These are phyloP conservation scores for Silurus glanis DNA, from an alignment of 2,113 vertebrate genomes.

Conservation along the genomic window DNA sequence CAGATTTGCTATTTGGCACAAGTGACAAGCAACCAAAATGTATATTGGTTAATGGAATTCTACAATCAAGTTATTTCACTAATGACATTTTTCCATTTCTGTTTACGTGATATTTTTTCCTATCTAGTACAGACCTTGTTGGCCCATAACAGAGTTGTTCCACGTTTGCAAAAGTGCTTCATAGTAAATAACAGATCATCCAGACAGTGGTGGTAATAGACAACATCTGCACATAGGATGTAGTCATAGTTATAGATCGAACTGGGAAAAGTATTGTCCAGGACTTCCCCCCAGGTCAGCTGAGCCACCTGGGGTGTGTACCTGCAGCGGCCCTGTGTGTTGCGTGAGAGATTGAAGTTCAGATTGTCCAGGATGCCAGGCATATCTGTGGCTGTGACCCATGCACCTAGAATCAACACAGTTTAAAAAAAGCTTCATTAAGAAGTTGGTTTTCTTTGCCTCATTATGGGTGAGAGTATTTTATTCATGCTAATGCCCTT, in stretches of 20 bases:
- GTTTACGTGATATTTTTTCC: background rate
- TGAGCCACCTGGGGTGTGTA: slow-evolving; percentile 82
- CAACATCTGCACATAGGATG: slow-evolving; percentile 86
- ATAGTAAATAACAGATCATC: slow-evolving; percentile 82
- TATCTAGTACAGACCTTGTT: slow-evolving; percentile 73
- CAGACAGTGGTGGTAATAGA: slow-evolving; percentile 80
- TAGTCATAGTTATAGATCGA: slow-evolving; percentile 78
- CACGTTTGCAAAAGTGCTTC: slow-evolving; percentile 79
- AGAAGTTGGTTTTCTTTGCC: background rate
- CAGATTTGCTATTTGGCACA: background rate
- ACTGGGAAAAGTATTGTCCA: slow-evolving; percentile 75
- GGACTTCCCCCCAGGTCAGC: slow-evolving; percentile 81
- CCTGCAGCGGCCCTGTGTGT: slow-evolving; percentile 72
- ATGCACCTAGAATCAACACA: slow-evolving; percentile 76
- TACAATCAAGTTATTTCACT: background rate
- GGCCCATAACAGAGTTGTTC: slow-evolving; percentile 84
- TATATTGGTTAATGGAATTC: background rate
- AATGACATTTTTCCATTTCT: background rate
- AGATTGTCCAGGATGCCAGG: slow-evolving; percentile 85
- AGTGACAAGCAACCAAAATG: background rate
- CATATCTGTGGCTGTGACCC: slow-evolving; percentile 87
- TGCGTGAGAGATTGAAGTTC: slow-evolving; percentile 81
- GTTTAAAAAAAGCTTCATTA: background rate
- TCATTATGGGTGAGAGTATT: background rate
- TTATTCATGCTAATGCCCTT: background rate